A percentile compares a stretch with the other conserved stretches of the same genome.
These are phyloP conservation scores for Osmerus eperlanus DNA, from an alignment of 2,113 vertebrate species.

Conservation along the genomic window DNA sequence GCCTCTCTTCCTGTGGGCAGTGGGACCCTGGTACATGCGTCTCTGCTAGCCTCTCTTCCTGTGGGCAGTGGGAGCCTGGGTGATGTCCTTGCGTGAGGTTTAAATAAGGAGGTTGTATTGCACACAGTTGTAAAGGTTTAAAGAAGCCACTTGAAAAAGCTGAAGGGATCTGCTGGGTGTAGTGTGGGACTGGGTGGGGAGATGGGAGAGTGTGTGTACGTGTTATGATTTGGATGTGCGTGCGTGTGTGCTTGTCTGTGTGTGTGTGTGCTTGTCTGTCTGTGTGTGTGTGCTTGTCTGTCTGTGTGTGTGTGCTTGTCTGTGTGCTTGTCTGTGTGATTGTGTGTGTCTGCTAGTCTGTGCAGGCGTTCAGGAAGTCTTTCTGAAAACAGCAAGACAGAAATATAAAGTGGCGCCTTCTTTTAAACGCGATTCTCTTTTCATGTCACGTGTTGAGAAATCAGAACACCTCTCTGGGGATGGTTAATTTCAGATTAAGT, in stretches of 20 bases:
- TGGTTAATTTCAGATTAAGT: not conserved
- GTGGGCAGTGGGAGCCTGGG: not conserved
- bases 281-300: not conserved
- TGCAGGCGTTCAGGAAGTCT: not conserved
- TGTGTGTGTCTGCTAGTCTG: constrained; percentile 3
- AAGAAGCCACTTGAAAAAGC: too few relatives aligned
- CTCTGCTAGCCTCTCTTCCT: not conserved
- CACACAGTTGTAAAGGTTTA: too few relatives aligned
- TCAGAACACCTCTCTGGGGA: not conserved
- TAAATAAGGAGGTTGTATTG: too few relatives aligned
- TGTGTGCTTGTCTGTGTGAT: not conserved
- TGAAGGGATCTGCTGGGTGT: too few relatives aligned
- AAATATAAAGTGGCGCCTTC: not conserved
- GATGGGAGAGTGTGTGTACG: too few relatives aligned
- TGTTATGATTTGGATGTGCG: not conserved
- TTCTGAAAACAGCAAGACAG: not conserved
- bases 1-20: not conserved
- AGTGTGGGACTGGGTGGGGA: not conserved
- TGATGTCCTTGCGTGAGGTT: too few relatives aligned
- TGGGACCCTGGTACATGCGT: not conserved
- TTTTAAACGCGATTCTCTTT: not conserved
- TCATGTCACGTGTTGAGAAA: not conserved
- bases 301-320: not conserved
- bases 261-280: not conserved
- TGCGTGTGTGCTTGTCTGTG: not conserved